Percentiles rank a stretch among this genome's conserved stretches.
Evolutionary conservation across 64 coral and sea anemone genomes (phyloP).

Genomic region (Acropora yongei): DNA sequence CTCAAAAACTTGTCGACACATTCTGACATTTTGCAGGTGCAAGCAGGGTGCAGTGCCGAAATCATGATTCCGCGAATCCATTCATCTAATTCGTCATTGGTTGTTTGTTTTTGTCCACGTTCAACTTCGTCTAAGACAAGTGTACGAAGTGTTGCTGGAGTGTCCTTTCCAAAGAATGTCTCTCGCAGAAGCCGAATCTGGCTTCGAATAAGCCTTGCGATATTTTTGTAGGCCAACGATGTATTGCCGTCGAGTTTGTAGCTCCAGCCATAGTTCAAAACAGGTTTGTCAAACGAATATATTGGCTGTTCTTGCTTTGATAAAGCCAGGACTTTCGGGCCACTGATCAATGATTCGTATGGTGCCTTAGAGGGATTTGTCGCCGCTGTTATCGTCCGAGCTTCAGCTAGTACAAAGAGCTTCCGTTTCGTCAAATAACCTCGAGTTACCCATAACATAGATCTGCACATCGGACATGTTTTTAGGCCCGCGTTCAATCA

Average conservation of each 20-base stretch:
- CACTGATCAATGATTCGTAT: constrained; percentile 73
- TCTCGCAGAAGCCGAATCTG: constrained; percentile 61
- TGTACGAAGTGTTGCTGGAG: background rate
- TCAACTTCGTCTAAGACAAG: constrained; percentile 53
- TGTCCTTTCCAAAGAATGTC: constrained; percentile 61
- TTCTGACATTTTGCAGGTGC: constrained; percentile 61
- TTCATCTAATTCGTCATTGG: constrained; percentile 56
- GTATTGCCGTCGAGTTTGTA: constrained; percentile 39
- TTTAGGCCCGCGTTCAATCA: constrained; percentile 23
- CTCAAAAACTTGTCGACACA: constrained; percentile 53
- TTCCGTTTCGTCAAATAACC: constrained; percentile 60
- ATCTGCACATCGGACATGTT: constrained; percentile 65
- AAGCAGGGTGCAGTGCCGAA: constrained; percentile 60
- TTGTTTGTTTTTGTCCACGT: constrained; percentile 34
- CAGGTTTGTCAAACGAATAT: constrained; percentile 64
- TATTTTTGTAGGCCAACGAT: constrained; percentile 25
- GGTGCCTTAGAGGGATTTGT: constrained; percentile 35
- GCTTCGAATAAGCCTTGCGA: constrained; percentile 51
- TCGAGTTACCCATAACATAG: constrained; percentile 73
- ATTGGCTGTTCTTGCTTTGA: constrained; percentile 25
- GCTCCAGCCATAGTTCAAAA: constrained; percentile 58
- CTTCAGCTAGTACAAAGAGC: constrained; percentile 23
- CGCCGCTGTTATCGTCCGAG: background rate
- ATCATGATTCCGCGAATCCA: constrained; percentile 66
- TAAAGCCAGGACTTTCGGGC: constrained; percentile 62